Evolutionary conservation across 2,888 invertebrate species (phyloP).

Genomic region (Ophion obscuratus): DNA sequence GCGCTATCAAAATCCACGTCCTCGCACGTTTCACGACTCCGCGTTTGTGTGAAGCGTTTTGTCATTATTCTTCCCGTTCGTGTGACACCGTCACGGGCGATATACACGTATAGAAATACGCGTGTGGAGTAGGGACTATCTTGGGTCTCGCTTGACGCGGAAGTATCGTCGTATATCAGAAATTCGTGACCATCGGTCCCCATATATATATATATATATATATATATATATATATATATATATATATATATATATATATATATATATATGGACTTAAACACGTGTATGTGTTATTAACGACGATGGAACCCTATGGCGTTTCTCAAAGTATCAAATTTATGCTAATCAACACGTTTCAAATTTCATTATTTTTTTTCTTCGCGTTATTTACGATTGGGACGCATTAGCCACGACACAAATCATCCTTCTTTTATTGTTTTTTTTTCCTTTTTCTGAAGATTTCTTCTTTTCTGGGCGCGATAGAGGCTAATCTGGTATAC

Average conservation of each 20-base stretch:
- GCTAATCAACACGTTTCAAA: conserved; percentile 60
- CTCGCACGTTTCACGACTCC: conserved; percentile 60
- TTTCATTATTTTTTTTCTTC: conserved; percentile 56
- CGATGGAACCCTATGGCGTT: conserved; percentile 61
- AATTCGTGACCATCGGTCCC: conserved; percentile 42
- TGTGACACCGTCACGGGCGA: not conserved
- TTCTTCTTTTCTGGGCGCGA: not conserved
- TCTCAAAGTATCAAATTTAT: conserved; percentile 66
- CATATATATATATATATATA: not conserved
- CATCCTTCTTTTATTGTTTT: conserved; percentile 20
- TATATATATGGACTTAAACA: not conserved
- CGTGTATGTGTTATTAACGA: conserved; percentile 58
- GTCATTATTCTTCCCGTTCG: conserved; percentile 58
- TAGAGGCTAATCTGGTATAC: conserved; percentile 17
- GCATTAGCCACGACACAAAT: conserved; percentile 59
- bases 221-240: too few species aligned
- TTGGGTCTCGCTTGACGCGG: conserved; percentile 23
- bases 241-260: not conserved
- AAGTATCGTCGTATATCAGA: conserved; percentile 54
- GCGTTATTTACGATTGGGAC: conserved; percentile 59
- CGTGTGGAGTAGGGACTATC: not conserved
- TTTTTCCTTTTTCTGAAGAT: not conserved
- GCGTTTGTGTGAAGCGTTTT: conserved; percentile 45
- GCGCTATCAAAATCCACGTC: conserved; percentile 63
- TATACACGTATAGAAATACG: not conserved